Evolutionary conservation across 2,797 vertebrate genomes (phyloP), one percentile per base, ranked within the genome.

Genomic region (Onychomys torridus): DNA sequence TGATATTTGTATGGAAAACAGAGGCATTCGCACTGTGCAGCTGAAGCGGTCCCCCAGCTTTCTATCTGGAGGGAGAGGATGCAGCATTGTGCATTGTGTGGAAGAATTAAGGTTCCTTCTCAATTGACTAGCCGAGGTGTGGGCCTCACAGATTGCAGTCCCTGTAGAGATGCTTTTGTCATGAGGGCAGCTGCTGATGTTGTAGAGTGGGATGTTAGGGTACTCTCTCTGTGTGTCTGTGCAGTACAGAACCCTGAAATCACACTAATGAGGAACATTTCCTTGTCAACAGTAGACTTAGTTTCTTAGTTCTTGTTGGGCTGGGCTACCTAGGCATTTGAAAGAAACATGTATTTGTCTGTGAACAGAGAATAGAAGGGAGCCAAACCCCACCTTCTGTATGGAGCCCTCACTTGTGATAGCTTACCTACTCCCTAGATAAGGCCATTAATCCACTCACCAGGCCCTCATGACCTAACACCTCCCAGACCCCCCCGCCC

Each of bases 121-220:
- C 2, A 0, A n/a, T 63, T 57, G 65, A 32, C 37, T 77, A 81
- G 59, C 55, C 0, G 0, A 49, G 63, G 9, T 59, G 8, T 21
- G 29, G 5, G 3, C 46, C 65, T 71, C 6, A 2, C 9, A 0
- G 77, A 46, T 57, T 29, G 43, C 40, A 17, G 3, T n/a, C 25
- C 71, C 40, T 85, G 0, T 87, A 29, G 8, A 12, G 84, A 17
- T 32, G 63, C 52, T 19, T 34, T 43, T 21, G 46, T 83, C 34
- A 1, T 2, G 0, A 2, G 9, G 27, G 52, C 40, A 17, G 8
- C 49, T 73, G 21, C 57, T 0, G 3, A 1, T 6, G 32, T 55
- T 46, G 90, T 27, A 29, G 25, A 52, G 17, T 46, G 7, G 32
- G 63, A 10, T 52, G 52, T 21, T 32, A 2, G 1, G 21, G 32